These are phyloP conservation scores for Steinernema khuongi DNA, from an alignment of 1,140 invertebrate genomes.

Conservation along the genomic window DNA sequence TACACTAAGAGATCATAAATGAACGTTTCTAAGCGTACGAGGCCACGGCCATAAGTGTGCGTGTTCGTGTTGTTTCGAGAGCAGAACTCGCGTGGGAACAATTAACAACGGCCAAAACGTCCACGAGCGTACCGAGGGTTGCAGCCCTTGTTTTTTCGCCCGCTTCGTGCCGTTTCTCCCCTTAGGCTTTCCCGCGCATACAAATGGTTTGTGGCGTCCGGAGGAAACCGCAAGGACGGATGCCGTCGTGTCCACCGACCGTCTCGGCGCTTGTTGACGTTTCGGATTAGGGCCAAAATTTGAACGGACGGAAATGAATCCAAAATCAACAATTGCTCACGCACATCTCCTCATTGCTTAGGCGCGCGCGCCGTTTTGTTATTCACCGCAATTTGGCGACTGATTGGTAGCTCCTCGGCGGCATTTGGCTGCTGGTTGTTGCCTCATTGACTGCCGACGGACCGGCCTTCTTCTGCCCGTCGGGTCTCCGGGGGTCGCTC, in stretches of 20 bases:
- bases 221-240: too few relatives aligned
- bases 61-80: background rate
- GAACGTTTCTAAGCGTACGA: background rate
- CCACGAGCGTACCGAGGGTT: background rate
- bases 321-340: constrained; percentile 6
- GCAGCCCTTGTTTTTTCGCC: too few relatives aligned
- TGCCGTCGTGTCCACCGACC: background rate
- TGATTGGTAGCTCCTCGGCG: constrained; percentile 9
- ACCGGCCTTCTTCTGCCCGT: constrained; percentile 1
- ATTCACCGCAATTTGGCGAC: constrained; percentile 15
- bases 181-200: too few relatives aligned
- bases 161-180: too few relatives aligned
- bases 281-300: background rate
- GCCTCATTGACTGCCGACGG: background rate
- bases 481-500: constrained; percentile 7
- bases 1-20: constrained; percentile 10
- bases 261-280: background rate
- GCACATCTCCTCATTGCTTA: background rate
- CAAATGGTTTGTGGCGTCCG: too few relatives aligned
- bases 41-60: background rate
- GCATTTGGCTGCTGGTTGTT: constrained; percentile 1
- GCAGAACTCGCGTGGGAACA: constrained; percentile 5
- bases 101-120: background rate
- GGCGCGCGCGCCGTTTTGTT: constrained; percentile 11
- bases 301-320: background rate